Evolutionary conservation across 2,888 invertebrate species (phyloP).

Genomic region (Chesias legatella): DNA sequence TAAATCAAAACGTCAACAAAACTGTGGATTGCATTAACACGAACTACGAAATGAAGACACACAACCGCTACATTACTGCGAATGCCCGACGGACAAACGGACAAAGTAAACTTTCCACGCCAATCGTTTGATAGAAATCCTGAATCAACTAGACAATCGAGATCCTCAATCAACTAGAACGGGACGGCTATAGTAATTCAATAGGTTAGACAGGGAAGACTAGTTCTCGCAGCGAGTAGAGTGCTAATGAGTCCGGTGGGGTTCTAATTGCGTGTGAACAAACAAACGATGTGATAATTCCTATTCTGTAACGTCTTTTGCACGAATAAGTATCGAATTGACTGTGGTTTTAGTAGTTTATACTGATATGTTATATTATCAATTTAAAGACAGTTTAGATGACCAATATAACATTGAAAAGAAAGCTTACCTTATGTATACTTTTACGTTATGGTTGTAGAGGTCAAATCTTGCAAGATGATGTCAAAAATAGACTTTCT

Average conservation of each 20-base stretch:
- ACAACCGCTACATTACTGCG: slow-evolving; percentile 31
- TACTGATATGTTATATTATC: too few species aligned
- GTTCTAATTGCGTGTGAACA: slow-evolving; percentile 75
- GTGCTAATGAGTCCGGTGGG: slow-evolving; percentile 73
- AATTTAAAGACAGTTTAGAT: too few species aligned
- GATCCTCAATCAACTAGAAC: slow-evolving; percentile 60
- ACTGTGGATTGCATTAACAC: slow-evolving; percentile 6
- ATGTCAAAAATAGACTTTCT: too few species aligned
- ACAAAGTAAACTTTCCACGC: slow-evolving; percentile 56
- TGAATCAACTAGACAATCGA: slow-evolving; percentile 60
- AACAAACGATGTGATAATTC: slow-evolving; percentile 68
- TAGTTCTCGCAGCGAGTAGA: slow-evolving; percentile 39
- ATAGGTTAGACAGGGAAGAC: slow-evolving; percentile 43
- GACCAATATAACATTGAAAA: too few species aligned
- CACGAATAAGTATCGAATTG: neutral
- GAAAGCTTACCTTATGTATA: too few species aligned
- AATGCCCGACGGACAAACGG: slow-evolving; percentile 44
- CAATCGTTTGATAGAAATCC: slow-evolving; percentile 63
- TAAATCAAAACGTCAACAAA: slow-evolving; percentile 11
- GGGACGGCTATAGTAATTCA: slow-evolving; percentile 33
- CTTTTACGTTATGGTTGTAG: too few species aligned
- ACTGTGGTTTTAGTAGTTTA: neutral
- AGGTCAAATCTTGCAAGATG: too few species aligned
- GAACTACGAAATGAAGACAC: slow-evolving; percentile 16
- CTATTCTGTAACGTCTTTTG: slow-evolving; percentile 46